phyloP scores from a whole-genome alignment of 2,113 vertebrate species.

The Misgurnus mizolepis region DNA sequence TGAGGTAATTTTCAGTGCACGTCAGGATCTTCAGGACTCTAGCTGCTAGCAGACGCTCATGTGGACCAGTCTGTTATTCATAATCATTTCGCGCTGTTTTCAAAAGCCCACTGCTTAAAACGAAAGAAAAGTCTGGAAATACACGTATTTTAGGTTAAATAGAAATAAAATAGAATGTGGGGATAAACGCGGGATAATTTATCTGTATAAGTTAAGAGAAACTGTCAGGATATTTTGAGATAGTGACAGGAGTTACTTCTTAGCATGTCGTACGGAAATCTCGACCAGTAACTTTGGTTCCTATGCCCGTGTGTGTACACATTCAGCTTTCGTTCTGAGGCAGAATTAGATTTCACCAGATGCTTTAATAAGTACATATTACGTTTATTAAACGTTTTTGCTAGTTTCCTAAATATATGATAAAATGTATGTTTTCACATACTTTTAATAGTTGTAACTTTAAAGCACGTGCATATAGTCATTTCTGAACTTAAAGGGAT shows the following conservation, averaged over 20 bases:
- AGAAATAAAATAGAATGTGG: neutral
- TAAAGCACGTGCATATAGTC: no score
- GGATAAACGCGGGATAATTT: neutral
- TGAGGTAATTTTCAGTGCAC: neutral
- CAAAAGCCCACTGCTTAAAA: neutral
- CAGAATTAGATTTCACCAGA: no score
- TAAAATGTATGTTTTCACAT: no score
- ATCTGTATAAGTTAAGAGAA: neutral
- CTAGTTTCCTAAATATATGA: no score
- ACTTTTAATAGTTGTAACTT: no score
- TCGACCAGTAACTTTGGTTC: conserved; percentile 59
- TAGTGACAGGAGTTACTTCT: conserved; percentile 60
- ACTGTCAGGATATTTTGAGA: conserved; percentile 50
- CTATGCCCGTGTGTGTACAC: conserved; percentile 4
- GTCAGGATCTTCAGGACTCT: neutral
- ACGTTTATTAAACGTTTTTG: no score
- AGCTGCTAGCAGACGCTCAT: conserved; percentile 27
- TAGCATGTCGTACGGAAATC: conserved; percentile 63
- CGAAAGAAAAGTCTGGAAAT: neutral
- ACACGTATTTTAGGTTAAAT: neutral
- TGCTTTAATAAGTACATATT: no score
- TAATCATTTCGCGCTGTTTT: neutral
- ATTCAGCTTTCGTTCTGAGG: no score
- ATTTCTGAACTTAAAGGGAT: no score
- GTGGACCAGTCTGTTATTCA: neutral